Evolutionary conservation across 2,797 vertebrate genomes (phyloP), one percentile per base, ranked within the genome.

Genomic region (Chaunax sp.): DNA sequence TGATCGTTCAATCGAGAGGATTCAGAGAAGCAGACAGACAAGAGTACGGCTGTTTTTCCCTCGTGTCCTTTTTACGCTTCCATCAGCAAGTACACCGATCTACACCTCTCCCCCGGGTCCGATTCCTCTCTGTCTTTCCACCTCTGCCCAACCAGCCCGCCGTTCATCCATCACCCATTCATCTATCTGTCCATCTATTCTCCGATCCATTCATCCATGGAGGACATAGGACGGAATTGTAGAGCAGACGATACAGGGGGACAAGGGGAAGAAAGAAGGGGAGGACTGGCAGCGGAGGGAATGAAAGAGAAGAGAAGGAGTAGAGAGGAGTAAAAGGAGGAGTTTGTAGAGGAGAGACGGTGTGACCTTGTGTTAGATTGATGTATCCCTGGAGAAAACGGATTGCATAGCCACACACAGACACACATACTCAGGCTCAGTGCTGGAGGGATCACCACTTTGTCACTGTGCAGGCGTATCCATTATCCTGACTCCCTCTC

Each of bases 301-400:
- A 1, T 47, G 20, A 70, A 61, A 75, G 54, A 15, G 58, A 61
- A 20, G 33, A 66, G 18, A 30, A n/a, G 44, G 28, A 16, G 15
- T 13, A 22, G 30, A 54, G 57, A 14, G 22, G 62, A 68, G 70
- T 65, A 65, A 70, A 74, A 78, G 44, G 65, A 75, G 50, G 77
- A 60, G 66, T 63, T 47, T 60, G 75, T 18, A 14, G 62, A 60
- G 68, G 71, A 82, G 64, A 59, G 64, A 76, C 73, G 69, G 47
- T 60, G 69, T 83, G 80, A 89, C 86, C 91, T 90, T 92, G 91
- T 73, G 74, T 84, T 77, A 86, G 87, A 91, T 89, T 91, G 88
- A 91, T 91, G 89, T 6, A 70, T 87, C 89, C 84, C 90, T 55
- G 64, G 86, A 87, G 88, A 82, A 78, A 87, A 87, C 37, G 50